Percentiles rank a stretch among this genome's conserved stretches.
Conservation (phyloP, 2,797 vertebrate genomes). For the Characodon lateralis region DNA sequence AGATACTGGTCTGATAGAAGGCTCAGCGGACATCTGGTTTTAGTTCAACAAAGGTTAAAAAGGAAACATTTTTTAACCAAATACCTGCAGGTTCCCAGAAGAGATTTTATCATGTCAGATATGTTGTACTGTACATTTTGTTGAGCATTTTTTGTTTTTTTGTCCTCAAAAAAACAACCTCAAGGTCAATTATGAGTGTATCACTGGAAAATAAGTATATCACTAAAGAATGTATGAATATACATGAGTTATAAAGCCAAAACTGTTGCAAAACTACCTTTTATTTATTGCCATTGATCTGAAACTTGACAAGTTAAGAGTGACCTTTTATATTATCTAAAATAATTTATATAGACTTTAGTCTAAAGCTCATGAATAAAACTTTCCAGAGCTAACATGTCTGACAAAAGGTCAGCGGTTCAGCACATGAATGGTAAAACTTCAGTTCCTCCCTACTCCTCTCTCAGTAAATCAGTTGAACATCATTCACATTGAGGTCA, state of each 20-base stretch:
- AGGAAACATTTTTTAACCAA: neutral
- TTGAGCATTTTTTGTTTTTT: neutral
- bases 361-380: constrained; percentile 10
- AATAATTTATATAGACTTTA: too few relatives aligned
- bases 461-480: neutral
- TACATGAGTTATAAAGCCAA: neutral
- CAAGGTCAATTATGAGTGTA: constrained; percentile 6
- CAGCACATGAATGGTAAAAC: constrained; percentile 23
- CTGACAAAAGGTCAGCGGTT: constrained; percentile 37
- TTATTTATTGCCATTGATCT: neutral
- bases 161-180: neutral
- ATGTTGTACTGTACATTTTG: neutral
- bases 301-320: neutral
- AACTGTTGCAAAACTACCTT: constrained; percentile 1
- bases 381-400: constrained; percentile 29
- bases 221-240: neutral
- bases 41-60: constrained; percentile 15
- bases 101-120: constrained; percentile 21
- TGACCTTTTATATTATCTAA: neutral
- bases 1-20: constrained; percentile 1
- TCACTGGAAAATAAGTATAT: neutral
- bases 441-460: neutral
- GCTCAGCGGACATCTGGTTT: constrained; percentile 27
- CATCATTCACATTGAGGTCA: neutral
- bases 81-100: constrained; percentile 1